A percentile compares a stretch with the other conserved stretches of the same genome.
These are phyloP conservation scores for Gobionotothen gibberifrons DNA, from an alignment of 2,797 vertebrate species.

Conservation along the genomic window DNA sequence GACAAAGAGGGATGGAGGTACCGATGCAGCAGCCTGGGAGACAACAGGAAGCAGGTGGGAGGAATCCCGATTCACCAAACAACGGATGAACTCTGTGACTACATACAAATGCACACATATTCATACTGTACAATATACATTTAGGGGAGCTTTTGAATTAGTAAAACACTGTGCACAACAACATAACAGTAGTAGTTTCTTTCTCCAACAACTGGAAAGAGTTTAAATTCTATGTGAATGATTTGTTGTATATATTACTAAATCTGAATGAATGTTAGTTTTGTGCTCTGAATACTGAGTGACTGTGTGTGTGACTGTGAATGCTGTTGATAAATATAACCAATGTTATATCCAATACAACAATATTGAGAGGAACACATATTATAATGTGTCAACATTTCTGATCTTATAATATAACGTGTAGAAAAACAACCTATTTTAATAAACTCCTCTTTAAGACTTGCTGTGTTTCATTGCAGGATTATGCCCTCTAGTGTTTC, in stretches of 20 bases:
- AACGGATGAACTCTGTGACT: constrained; percentile 27
- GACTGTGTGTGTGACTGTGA: background rate
- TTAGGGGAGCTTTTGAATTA: constrained; percentile 22
- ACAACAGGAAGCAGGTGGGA: constrained; percentile 6
- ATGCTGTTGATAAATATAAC: constrained; percentile 42
- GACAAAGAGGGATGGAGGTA: background rate
- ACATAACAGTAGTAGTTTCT: constrained; percentile 21
- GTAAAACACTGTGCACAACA: constrained; percentile 18
- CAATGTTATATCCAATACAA: constrained; percentile 43
- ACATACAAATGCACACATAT: constrained; percentile 16
- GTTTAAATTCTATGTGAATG: constrained; percentile 34
- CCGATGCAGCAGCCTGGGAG: background rate
- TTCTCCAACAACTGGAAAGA: constrained; percentile 25
- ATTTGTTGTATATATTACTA: constrained; percentile 16
- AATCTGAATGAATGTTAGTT: constrained; percentile 39
- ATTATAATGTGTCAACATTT: constrained; percentile 20
- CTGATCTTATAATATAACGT: constrained; percentile 4
- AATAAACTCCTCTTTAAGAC: constrained; percentile 56
- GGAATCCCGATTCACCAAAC: constrained; percentile 17
- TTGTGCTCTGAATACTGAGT: constrained; percentile 25
- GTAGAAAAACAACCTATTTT: constrained; percentile 15
- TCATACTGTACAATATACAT: constrained; percentile 17
- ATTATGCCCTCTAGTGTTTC: constrained; percentile 62
- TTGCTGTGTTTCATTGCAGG: constrained; percentile 33
- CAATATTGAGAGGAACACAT: constrained; percentile 18